Evolutionary conservation across 92 coral and sea anemone genomes (phyloP), one percentile per base, ranked within the genome.

Genomic region (Porites cylindrica): DNA sequence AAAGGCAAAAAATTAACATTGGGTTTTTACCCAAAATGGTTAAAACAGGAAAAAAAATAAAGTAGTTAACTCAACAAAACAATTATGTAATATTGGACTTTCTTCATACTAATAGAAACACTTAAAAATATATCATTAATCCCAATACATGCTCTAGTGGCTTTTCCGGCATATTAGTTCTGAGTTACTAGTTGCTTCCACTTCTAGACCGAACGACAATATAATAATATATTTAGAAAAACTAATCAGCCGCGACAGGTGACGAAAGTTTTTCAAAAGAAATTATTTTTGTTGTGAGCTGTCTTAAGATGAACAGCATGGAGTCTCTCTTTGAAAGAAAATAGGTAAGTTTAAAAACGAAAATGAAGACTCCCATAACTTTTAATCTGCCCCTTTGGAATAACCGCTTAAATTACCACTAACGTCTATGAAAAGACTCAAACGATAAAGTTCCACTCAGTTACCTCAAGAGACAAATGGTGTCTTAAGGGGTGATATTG

Each of bases 261-360:
- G 60, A 79, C 72, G 72, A 47, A 72, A 79, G 7, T 20, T 63
- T 79, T 78, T 43, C 18, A 50, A 64, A 62, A 78, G 72, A 10
- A 56, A 64, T 63, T 64, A 64, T 50, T 47, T 63, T 59, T 78
- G 19, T 78, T 78, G 82, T 78, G 43, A 18, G 61, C 1, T 14
- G 13, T 56, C 11, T 56, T 56, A 10, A 14, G 61, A 14, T 56
- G 61, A 56, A 56, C 61, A 56, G 61, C 16, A 56, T 10, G 61
- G 4, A 56, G 61, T 56, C 16, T 56, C 61, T 56, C 61, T 10
- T 56, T 56, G 16, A 56, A 56, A 56, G 16, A 2, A 56, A 56
- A 56, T 10, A 56, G 14, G 4, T 10, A 56, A 10, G 61, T 0
- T 8, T 10, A 10, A 14, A 11, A 3, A 56, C 61, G 61, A 56